Evolutionary conservation across 2,888 invertebrate species (phyloP), one percentile per base, ranked within the genome.

Genomic region (Acleris literana): DNA sequence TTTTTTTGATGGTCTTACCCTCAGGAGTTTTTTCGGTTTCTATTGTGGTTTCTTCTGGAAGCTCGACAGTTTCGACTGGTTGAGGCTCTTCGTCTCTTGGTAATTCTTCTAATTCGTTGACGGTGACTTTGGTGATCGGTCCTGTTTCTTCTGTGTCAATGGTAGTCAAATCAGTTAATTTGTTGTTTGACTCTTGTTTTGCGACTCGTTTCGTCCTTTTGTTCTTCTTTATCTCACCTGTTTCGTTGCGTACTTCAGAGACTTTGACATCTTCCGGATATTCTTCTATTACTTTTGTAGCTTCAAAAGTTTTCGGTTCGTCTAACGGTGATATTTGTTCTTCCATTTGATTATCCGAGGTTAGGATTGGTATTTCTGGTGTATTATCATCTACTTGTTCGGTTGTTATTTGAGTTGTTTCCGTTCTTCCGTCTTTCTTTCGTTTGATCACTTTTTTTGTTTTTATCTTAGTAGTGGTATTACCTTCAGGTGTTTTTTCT

Each of bases 371-470:
- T n/a, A n/a, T n/a, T 1, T 78, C 69, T 0, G 86, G 83, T 18
- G 70, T 70, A 25, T 80, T 71, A 17, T 75, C 78, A 16, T 81
- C 78, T 68, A 78, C 79, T 56, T 68, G 63, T 59, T 63, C 78
- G 81, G 49, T 68, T 71, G 29, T 71, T 18, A 71, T 71, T 63
- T 72, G 64, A 57, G 71, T 74, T 20, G 69, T 61, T 70, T 69
- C 70, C 62, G 76, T 73, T 65, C 75, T 73, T 3, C 79, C 76
- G 5, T 77, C 68, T 86, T 67, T 86, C 86, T 60, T 89, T 71
- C 25, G 91, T 86, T 75, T 89, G 20, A 86, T 84, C 0, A 80
- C 70, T 3, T 80, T 80, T 68, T 82, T 86, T 52, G 77, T 82
- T 5, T 84, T 71, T 16, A 80, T 70, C 63, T 81, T 79, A 67